phyloP scores from a whole-genome alignment of 2,113 vertebrate genomes.

The Lepisosteus osseus region DNA sequence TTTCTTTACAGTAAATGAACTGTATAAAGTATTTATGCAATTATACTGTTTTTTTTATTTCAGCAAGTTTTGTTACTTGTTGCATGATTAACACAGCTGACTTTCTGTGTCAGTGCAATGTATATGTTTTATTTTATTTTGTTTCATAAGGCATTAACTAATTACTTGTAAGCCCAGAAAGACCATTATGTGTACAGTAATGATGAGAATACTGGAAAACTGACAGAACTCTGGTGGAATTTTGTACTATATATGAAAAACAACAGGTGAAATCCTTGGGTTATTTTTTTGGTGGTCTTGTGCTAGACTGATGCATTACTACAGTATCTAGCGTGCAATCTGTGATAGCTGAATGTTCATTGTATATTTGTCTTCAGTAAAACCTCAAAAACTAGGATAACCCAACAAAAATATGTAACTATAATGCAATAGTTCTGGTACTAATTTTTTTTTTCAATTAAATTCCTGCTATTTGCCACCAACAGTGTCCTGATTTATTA shows the following conservation, averaged over 20 bases:
- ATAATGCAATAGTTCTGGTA: constrained; percentile 97
- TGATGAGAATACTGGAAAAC: constrained; percentile 73
- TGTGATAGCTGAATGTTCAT: constrained; percentile 97
- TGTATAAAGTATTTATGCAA: constrained; percentile 99
- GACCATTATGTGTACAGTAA: constrained; percentile 83
- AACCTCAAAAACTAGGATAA: constrained; percentile 83
- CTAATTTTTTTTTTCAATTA: constrained; percentile 93
- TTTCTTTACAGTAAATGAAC: constrained; percentile 83
- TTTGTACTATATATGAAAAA: constrained; percentile 84
- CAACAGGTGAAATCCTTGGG: constrained; percentile 55
- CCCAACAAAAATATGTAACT: constrained; percentile 82
- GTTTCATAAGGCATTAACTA: constrained; percentile 51
- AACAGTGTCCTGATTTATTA: constrained; percentile 32
- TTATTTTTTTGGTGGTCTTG: constrained; percentile 81
- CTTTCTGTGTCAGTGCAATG: constrained; percentile 98
- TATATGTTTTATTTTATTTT: constrained; percentile 79
- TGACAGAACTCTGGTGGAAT: constrained; percentile 77
- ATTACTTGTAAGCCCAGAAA: constrained; percentile 78
- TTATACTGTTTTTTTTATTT: constrained; percentile 88
- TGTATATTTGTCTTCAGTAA: constrained; percentile 96
- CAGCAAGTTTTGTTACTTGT: constrained; percentile 99
- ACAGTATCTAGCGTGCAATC: constrained; percentile 89
- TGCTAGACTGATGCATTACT: constrained; percentile 88
- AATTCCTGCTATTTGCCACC: constrained; percentile 96
- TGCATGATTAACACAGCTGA: constrained; percentile 98